These are phyloP conservation scores for Diphyllodes magnificus DNA, from an alignment of 2,113 vertebrate species.

Conservation along the genomic window DNA sequence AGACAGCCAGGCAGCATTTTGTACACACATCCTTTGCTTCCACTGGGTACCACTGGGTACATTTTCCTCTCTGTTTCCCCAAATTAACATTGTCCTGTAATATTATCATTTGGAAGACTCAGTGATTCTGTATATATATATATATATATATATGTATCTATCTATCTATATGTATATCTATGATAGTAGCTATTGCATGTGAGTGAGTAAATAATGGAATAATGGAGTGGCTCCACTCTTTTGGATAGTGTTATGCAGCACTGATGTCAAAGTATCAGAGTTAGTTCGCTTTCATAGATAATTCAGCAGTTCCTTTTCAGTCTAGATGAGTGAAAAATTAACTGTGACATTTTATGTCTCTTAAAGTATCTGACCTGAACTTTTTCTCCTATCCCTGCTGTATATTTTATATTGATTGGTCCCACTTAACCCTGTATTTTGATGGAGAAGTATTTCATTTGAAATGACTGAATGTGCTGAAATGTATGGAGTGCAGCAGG, in stretches of 20 bases:
- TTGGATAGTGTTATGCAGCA: background rate
- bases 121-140: background rate
- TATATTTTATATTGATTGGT: conserved; percentile 38
- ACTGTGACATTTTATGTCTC: conserved; percentile 29
- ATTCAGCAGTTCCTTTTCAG: conserved; percentile 1
- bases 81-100: background rate
- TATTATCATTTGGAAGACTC: background rate
- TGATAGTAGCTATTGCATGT: background rate
- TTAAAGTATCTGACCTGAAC: conserved; percentile 8
- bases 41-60: too few species aligned
- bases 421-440: conserved; percentile 21
- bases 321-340: conserved; percentile 43
- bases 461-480: background rate
- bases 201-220: conserved; percentile 14
- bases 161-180: accelerated
- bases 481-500: background rate
- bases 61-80: background rate
- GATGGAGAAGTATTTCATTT: background rate
- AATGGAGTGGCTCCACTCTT: background rate
- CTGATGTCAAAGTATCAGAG: conserved; percentile 32
- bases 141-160: background rate
- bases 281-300: conserved; percentile 44
- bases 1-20: background rate
- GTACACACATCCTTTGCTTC: background rate
- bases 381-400: background rate